Evolutionary conservation across 2,113 vertebrate species (phyloP).

Genomic region (Desmodus rotundus): DNA sequence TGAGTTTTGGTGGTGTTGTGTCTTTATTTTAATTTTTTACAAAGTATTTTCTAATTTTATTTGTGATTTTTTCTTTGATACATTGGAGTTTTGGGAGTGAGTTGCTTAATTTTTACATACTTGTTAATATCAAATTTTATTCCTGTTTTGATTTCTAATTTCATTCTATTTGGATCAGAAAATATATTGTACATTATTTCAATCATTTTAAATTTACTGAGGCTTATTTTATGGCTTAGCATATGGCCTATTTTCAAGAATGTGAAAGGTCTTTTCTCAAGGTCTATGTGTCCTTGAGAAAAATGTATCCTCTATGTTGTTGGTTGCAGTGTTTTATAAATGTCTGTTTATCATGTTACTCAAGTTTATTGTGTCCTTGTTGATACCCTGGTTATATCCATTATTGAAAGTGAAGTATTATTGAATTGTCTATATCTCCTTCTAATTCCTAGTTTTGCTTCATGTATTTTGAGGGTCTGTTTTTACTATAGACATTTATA

Average conservation of each 20-base stretch:
- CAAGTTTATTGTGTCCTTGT: neutral
- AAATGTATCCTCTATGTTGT: neutral
- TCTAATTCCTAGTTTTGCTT: neutral
- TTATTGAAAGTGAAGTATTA: neutral
- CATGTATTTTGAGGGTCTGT: neutral
- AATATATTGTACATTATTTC: neutral
- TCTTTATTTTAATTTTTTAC: neutral
- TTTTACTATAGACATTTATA: neutral
- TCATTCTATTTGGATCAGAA: neutral
- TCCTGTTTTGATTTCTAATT: neutral
- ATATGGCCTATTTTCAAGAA: neutral
- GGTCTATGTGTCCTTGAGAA: neutral
- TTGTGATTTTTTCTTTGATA: neutral
- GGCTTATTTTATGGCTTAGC: neutral
- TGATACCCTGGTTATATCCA: neutral
- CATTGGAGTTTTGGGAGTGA: neutral
- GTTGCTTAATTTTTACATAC: neutral
- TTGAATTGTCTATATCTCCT: neutral
- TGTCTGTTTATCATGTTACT: neutral
- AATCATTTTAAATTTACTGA: neutral
- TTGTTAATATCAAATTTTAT: neutral
- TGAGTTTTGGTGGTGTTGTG: neutral
- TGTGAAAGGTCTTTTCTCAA: too few species aligned
- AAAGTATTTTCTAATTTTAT: neutral
- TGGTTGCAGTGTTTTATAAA: neutral